Percentiles rank a stretch among this genome's conserved stretches.
Conservation (phyloP, 2,113 vertebrate genomes). For the Etheostoma cragini region DNA sequence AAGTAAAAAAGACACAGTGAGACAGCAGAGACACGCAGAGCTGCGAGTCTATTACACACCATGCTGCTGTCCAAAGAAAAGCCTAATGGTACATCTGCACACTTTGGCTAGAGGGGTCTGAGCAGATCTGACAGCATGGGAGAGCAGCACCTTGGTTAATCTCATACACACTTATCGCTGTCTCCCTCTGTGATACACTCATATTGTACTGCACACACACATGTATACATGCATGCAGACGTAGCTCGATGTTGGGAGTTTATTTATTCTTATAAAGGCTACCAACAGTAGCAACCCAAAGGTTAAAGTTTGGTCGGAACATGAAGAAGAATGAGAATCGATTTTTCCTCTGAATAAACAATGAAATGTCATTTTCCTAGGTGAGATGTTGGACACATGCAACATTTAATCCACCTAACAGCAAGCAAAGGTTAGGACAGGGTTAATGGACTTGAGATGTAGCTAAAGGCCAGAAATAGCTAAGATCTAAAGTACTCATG, state of each 20-base stretch:
- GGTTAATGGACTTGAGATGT: slow-evolving; percentile 57
- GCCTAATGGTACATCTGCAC: slow-evolving; percentile 44
- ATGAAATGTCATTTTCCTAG: slow-evolving; percentile 38
- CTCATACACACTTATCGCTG: neutral
- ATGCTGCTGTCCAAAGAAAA: slow-evolving; percentile 40
- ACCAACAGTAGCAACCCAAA: neutral
- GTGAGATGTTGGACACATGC: slow-evolving; percentile 32
- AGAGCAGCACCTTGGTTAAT: slow-evolving; percentile 42
- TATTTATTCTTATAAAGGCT: neutral
- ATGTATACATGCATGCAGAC: neutral
- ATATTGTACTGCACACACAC: neutral
- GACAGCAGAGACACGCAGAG: slow-evolving; percentile 18
- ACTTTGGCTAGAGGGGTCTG: slow-evolving; percentile 14
- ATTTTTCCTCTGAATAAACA: slow-evolving; percentile 26
- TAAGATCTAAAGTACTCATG: neutral
- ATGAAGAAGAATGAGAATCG: slow-evolving; percentile 23
- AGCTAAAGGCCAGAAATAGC: slow-evolving; percentile 21
- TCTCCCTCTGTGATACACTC: neutral
- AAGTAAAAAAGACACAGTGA: slow-evolving; percentile 3
- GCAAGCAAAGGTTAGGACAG: slow-evolving; percentile 39
- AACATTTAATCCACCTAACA: slow-evolving; percentile 50
- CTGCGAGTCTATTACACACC: slow-evolving; percentile 42
- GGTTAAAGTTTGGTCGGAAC: slow-evolving; percentile 1
- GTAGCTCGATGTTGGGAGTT: neutral
- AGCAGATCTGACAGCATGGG: slow-evolving; percentile 45